phyloP scores from a whole-genome alignment of 37 sponge, comb jelly and placozoan species.

The Cliona cf. orientalis region DNA sequence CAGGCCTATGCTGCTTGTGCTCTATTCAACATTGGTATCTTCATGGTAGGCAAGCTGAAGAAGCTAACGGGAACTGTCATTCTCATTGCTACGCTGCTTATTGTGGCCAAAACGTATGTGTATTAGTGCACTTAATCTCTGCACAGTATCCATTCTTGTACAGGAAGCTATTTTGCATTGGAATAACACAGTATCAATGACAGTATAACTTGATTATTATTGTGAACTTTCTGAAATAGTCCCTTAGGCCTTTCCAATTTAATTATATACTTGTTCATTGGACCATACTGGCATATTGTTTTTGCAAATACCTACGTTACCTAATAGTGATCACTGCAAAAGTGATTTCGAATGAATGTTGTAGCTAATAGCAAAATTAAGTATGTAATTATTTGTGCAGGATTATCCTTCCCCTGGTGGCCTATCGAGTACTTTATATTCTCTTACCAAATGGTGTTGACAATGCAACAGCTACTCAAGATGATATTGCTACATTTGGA shows the following conservation, averaged over 20 bases:
- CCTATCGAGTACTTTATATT: conserved; percentile 21
- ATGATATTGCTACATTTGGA: conserved; percentile 59
- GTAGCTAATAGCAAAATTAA: no score
- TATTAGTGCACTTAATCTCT: neutral
- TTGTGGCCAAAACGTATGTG: conserved; percentile 59
- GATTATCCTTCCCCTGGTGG: conserved; percentile 50
- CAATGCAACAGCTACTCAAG: neutral
- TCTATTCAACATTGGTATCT: conserved; percentile 68
- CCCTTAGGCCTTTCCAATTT: no score
- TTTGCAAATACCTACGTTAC: no score
- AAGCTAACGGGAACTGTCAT: conserved; percentile 39
- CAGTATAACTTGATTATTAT: no score
- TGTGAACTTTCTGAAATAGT: no score
- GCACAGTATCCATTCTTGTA: neutral
- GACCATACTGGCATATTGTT: no score
- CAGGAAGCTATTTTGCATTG: neutral
- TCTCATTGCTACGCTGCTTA: conserved; percentile 41
- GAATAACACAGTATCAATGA: no score
- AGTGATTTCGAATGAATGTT: no score
- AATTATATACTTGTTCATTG: no score
- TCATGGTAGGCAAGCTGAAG: conserved; percentile 81
- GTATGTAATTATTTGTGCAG: conserved; percentile 32
- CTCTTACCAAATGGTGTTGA: conserved; percentile 1
- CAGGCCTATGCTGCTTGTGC: conserved; percentile 74
- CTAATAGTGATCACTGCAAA: no score